Evolutionary conservation across 2,797 vertebrate species (phyloP), one percentile per base, ranked within the genome.

Genomic region (Echiichthys vipera): DNA sequence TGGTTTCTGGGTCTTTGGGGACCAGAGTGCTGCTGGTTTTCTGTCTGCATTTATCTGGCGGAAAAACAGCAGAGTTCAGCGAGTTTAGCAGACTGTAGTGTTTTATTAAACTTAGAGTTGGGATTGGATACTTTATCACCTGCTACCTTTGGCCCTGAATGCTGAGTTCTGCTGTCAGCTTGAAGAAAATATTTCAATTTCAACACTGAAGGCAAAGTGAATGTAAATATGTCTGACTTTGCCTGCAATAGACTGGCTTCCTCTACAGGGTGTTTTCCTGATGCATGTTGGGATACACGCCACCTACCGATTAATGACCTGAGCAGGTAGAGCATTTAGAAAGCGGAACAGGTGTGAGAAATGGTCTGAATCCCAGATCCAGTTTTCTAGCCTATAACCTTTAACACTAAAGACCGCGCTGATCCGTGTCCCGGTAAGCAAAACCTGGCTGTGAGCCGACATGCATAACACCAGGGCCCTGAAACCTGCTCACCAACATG

Each of bases 1-100:
- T 74, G 78, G 18, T 78, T 61, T 83, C 42, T 62, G 42, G 15
- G 54, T 76, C 71, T 58, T 54, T 43, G 22, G 51, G 75, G 51
- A 74, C 53, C 59, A 36, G 40, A 40, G 17, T 8, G 54, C 61
- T 61, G 55, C 65, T 45, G 70, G 40, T 56, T 74, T 55, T 65
- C 25, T 30, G 34, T 54, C 63, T 63, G 43, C 29, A 57, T 74
- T 69, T 17, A 53, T 54, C 55, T 47, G 27, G 5, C 8, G 2
- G 47, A 39, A 51, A n/a, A 61, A 47, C 40, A 58, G 58, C 27
- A 59, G 46, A 15, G 5, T 25, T 50, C 29, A 51, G 40, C 58
- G 20, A 22, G 32, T 65, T 51, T 30, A 65, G 29, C 7, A 29
- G 36, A 63, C 17, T 24, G 17, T 12, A 5, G 15, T 20, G 20